Base-by-base conservation (phyloP, 1,140 invertebrate species). In the Protaetia brevitarsis region DNA sequence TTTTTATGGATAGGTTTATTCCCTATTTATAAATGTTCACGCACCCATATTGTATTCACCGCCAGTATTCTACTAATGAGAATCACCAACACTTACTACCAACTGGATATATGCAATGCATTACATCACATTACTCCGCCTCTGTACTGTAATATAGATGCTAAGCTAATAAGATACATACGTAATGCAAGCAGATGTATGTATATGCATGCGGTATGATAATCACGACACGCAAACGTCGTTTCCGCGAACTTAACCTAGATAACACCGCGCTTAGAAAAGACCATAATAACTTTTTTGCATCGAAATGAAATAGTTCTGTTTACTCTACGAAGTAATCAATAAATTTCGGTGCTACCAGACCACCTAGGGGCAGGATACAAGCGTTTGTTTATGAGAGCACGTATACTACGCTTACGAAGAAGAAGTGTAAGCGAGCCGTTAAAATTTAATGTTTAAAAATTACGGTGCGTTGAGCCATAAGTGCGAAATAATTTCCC, bases 401-500 rank as follows among this genome's bases (percentile, higher is more conserved):
- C n/a, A n/a, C n/a, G n/a, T n/a, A n/a, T n/a, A n/a, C 3, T 1
- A 13, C 41, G 16, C 16, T 7, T 4, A 13, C n/a, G 13, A 51
- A 51, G 19, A 7, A 51, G 41, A 19, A 51, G 19, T 2, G 41
- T 10, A 26, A 51, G 5, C 41, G 41, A 23, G 16, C 11, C 21
- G 5, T 51, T 51, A 51, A 51, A 51, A 8, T 51, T 51, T 51
- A 51, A 51, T 51, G 41, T 10, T 51, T 21, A 51, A 51, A 51
- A 51, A 51, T 51, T 21, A 51, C 26, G 41, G 41, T 23, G 41
- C 41, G 41, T 23, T 51, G 41, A 19, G 41, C 3, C 13, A 10
- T 51, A 51, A 51, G 19, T 51, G 19, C 2, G 19, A 51, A 51
- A 51, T 51, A 51, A 51, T 51, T 51, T 51, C 41, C 41, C 41